A percentile compares a stretch with the other conserved stretches of the same genome.
phyloP scores from a whole-genome alignment of 2,113 vertebrate species.

The Morone chrysops region DNA sequence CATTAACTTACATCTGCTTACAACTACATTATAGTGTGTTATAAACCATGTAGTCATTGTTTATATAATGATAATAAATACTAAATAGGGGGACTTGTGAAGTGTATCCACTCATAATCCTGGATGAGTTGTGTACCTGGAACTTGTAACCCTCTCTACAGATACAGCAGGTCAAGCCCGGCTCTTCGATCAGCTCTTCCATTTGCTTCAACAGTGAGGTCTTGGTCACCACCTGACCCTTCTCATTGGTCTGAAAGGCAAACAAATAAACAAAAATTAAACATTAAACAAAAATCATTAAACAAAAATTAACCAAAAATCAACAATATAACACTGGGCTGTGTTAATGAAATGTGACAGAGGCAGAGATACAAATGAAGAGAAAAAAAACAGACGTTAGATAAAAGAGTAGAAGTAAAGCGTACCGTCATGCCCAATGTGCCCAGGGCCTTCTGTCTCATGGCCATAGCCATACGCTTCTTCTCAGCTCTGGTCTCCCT shows the following conservation, averaged over 20 bases:
- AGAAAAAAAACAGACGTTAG: neutral
- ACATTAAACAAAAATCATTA: conserved; percentile 43
- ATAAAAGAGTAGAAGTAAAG: neutral
- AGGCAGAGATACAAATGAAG: neutral
- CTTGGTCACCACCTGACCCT: conserved; percentile 99
- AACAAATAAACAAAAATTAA: conserved; percentile 12
- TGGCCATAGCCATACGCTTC: conserved; percentile 99
- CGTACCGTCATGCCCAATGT: conserved; percentile 97
- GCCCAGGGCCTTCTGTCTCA: conserved; percentile 98
- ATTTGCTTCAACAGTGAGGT: conserved; percentile 97
- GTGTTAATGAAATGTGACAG: neutral
- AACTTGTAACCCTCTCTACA: conserved; percentile 99
- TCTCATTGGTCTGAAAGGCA: conserved; percentile 93
- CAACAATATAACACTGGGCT: neutral
- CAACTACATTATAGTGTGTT: no score
- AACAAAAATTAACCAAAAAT: neutral
- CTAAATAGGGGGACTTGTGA: neutral
- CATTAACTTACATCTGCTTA: no score
- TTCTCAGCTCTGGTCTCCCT: conserved; percentile 97
- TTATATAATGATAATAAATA: neutral
- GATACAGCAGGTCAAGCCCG: conserved; percentile 97
- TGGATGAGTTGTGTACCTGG: conserved; percentile 85
- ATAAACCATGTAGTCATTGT: neutral
- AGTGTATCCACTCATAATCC: neutral
- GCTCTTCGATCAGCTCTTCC: conserved; percentile 99